Evolutionary conservation across 2,113 vertebrate genomes (phyloP).

Genomic region (Mesitornis unicolor): DNA sequence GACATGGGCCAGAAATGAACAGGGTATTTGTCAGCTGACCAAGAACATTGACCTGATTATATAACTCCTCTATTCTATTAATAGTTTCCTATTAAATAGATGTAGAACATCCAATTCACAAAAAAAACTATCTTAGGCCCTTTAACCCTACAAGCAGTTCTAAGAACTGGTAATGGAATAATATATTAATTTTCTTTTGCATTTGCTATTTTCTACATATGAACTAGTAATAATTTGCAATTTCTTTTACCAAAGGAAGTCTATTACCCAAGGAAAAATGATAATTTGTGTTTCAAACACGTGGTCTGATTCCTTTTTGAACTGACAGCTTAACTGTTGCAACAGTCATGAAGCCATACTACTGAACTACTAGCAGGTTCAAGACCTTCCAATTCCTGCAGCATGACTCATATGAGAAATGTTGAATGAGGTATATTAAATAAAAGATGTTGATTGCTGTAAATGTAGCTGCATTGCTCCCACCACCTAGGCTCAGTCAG

Average conservation of each 20-base stretch:
- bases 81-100: slow-evolving; percentile 15
- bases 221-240: slow-evolving; percentile 55
- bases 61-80: slow-evolving; percentile 28
- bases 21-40: slow-evolving; percentile 49
- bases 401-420: background rate
- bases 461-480: background rate
- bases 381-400: background rate
- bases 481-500: too few relatives aligned
- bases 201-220: slow-evolving; percentile 57
- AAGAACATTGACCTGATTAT: slow-evolving; percentile 56
- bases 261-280: slow-evolving; percentile 37
- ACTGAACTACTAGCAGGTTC: background rate
- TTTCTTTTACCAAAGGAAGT: slow-evolving; percentile 61
- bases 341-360: background rate
- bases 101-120: background rate
- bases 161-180: slow-evolving; percentile 12
- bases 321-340: background rate
- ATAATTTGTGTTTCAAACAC: background rate
- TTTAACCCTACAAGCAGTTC: slow-evolving; percentile 20
- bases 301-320: background rate
- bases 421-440: background rate
- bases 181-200: slow-evolving; percentile 54
- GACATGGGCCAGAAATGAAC: slow-evolving; percentile 24
- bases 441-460: background rate
- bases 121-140: background rate